Evolutionary conservation across 2,888 invertebrate genomes (phyloP), one percentile per base, ranked within the genome.

Genomic region (Tinea semifulvella): DNA sequence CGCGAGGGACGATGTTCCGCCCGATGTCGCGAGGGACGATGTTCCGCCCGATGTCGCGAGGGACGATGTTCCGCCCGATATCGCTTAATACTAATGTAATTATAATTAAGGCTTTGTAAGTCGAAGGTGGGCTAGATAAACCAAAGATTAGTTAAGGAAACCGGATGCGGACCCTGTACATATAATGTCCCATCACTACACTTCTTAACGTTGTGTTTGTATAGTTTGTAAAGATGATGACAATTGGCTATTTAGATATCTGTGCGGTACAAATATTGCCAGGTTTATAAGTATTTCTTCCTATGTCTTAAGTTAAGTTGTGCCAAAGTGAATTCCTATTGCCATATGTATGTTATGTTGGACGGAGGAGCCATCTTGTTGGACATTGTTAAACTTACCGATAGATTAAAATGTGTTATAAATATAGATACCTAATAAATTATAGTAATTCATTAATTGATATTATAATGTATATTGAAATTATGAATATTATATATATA

Each of bases 401-500:
- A 79, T n/a, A n/a, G n/a, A n/a, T n/a, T n/a, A n/a, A n/a, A n/a
- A n/a, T n/a, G n/a, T n/a, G n/a, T n/a, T 75, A 77, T 73, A 76
- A 80, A 79, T 22, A 22, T 22, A 22, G 8, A 22, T 22, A 22
- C 25, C n/a, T n/a, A n/a, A n/a, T n/a, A n/a, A 22, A 22, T 75
- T 79, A 80, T 77, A 79, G 72, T 75, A 77, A 77, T 76, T 77
- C 73, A 79, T 75, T 77, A 77, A 74, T 80, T 76, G 71, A 79
- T 75, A 79, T 79, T 79, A 79, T 76, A 74, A 79, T 80, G 80
- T 80, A 80, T 79, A 80, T 80, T 79, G 72, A 80, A 80, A 79
- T 79, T 80, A 80, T 80, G 79, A 79, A 80, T 71, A 80, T 80
- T 80, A 77, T 76, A 66, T 77, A 77, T 77, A 48, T 43, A 47